A percentile compares a stretch with the other conserved stretches of the same genome.
Conservation (phyloP, 2,888 invertebrate genomes). For the Scaptomyza reducta region DNA sequence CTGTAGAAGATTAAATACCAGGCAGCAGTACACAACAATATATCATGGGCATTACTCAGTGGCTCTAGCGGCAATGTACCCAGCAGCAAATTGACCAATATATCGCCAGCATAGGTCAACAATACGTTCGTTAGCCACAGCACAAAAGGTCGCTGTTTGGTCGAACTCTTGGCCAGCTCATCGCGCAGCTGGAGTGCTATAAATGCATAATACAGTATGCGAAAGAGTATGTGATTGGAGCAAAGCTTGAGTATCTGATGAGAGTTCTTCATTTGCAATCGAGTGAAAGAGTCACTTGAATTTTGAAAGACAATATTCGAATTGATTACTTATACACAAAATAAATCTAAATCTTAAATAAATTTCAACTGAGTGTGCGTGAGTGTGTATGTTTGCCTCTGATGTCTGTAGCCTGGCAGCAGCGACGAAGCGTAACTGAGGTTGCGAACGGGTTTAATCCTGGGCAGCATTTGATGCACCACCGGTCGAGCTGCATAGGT, state of each 20-base stretch:
- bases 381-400: constrained; percentile 13
- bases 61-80: constrained; percentile 63
- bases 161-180: constrained; percentile 32
- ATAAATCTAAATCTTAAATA: constrained; percentile 14
- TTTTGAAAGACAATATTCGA: constrained; percentile 47
- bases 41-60: constrained; percentile 51
- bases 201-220: constrained; percentile 56
- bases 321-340: constrained; percentile 33
- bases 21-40: constrained; percentile 45
- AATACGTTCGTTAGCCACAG: constrained; percentile 61
- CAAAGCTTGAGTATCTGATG: constrained; percentile 48
- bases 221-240: constrained; percentile 59
- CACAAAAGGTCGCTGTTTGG: constrained; percentile 54
- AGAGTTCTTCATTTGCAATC: constrained; percentile 42
- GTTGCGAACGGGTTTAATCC: constrained; percentile 63
- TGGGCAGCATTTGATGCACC: constrained; percentile 65
- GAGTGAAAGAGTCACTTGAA: constrained; percentile 37
- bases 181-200: constrained; percentile 65
- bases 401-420: constrained; percentile 40
- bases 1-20: constrained; percentile 68
- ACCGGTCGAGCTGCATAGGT: constrained; percentile 66
- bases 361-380: constrained; percentile 23
- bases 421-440: constrained; percentile 59
- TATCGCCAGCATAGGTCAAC: constrained; percentile 62
- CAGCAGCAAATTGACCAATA: constrained; percentile 58